These are phyloP conservation scores for Vombatus ursinus DNA, from an alignment of 2,113 vertebrate species.

Conservation along the genomic window DNA sequence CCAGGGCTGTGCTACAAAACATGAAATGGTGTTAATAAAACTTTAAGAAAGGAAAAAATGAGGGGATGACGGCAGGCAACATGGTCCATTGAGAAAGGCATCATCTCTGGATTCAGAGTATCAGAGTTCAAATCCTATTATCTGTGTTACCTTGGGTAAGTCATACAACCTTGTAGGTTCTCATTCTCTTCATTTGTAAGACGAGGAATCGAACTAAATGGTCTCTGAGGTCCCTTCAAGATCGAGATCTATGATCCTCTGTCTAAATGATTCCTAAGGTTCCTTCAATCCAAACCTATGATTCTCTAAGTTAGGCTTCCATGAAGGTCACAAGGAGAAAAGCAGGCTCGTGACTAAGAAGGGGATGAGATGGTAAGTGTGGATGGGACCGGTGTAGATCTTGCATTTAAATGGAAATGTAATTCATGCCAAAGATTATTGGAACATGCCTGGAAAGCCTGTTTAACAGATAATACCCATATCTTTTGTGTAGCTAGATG, in stretches of 20 bases:
- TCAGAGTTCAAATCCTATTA: background rate
- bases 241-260: background rate
- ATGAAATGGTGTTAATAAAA: background rate
- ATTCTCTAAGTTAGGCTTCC: background rate
- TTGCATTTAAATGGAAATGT: background rate
- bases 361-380: background rate
- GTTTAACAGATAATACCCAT: background rate
- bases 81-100: background rate
- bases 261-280: background rate
- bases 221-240: background rate
- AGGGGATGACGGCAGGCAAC: background rate
- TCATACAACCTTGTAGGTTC: background rate
- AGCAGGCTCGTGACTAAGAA: background rate
- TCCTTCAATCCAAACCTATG: background rate
- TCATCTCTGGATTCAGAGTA: background rate
- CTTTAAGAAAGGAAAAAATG: background rate
- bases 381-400: background rate
- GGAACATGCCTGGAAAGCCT: background rate
- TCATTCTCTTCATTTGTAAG: background rate
- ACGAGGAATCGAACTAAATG: background rate
- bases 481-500: background rate
- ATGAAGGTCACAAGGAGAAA: background rate
- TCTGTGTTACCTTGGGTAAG: background rate
- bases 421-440: background rate
- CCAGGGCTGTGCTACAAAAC: background rate